phyloP scores from a whole-genome alignment of 1,140 invertebrate genomes.

The Akabosia matsudoensis region DNA sequence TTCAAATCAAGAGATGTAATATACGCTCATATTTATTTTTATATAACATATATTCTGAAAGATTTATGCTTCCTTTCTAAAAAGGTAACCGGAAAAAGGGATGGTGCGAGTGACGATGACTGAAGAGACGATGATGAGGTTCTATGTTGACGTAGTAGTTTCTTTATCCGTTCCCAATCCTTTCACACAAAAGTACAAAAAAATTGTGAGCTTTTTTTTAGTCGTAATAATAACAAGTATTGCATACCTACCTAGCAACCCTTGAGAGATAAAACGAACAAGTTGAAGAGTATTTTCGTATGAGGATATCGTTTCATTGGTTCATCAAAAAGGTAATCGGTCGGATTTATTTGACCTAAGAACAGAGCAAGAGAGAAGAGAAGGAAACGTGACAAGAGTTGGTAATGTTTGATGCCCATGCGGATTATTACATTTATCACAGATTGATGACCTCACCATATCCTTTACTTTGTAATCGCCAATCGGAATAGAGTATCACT shows the following conservation, averaged over 20 bases:
- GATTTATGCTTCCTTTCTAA: not conserved
- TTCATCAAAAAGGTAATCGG: conserved; percentile 47
- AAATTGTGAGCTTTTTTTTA: no score
- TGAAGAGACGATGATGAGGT: not conserved
- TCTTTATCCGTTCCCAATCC: no score
- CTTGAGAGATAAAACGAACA: not conserved
- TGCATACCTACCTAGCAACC: no score
- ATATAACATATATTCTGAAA: no score
- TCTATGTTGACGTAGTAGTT: not conserved
- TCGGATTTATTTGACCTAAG: conserved; percentile 46
- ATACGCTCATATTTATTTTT: no score
- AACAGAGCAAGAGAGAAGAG: conserved; percentile 42
- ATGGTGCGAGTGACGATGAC: not conserved
- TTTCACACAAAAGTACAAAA: no score
- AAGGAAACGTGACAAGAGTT: conserved; percentile 45
- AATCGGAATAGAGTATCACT: no score
- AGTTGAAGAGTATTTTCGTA: conserved; percentile 39
- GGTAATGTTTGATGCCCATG: conserved; percentile 17
- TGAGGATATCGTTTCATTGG: conserved; percentile 45
- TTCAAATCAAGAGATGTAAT: no score
- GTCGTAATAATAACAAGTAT: no score
- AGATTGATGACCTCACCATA: conserved; percentile 46
- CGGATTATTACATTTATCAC: conserved; percentile 48
- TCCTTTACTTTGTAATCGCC: no score
- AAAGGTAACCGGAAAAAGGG: not conserved